Evolutionary conservation across 2,888 invertebrate species (phyloP).

Genomic region (Scrobipalpa costella): DNA sequence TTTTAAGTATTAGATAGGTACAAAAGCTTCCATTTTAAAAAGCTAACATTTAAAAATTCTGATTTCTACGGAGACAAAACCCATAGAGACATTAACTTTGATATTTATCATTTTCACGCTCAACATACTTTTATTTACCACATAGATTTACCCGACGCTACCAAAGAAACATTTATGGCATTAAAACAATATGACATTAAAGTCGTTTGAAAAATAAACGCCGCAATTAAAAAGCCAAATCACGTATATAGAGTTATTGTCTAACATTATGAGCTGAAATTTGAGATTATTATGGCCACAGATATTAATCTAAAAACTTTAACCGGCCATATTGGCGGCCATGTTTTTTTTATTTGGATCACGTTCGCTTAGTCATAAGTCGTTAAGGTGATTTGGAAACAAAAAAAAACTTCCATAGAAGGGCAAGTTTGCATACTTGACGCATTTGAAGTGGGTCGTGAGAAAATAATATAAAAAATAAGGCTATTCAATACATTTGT

Average conservation of each 20-base stretch:
- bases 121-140: slow-evolving; percentile 1
- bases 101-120: slow-evolving; percentile 17
- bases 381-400: slow-evolving; percentile 65
- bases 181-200: slow-evolving; percentile 44
- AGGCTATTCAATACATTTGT: slow-evolving; percentile 32
- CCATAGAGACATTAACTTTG: background rate
- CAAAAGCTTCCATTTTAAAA: slow-evolving; percentile 12
- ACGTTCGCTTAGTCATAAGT: slow-evolving; percentile 72
- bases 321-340: slow-evolving; percentile 56
- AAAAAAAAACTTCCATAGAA: slow-evolving; percentile 55
- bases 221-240: slow-evolving; percentile 57
- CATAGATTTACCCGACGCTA: background rate
- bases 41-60: background rate
- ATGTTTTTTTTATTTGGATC: slow-evolving; percentile 69
- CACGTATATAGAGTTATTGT: slow-evolving; percentile 76
- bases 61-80: background rate
- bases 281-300: slow-evolving; percentile 64
- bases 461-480: slow-evolving; percentile 51
- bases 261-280: slow-evolving; percentile 58
- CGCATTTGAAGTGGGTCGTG: slow-evolving; percentile 61
- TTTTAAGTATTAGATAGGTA: too few relatives aligned
- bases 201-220: slow-evolving; percentile 49
- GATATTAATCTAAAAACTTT: slow-evolving; percentile 65
- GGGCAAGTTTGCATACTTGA: slow-evolving; percentile 54
- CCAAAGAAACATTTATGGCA: slow-evolving; percentile 13